Evolutionary conservation across 1,140 invertebrate species (phyloP).

Genomic region (Calliopsis andreniformis): DNA sequence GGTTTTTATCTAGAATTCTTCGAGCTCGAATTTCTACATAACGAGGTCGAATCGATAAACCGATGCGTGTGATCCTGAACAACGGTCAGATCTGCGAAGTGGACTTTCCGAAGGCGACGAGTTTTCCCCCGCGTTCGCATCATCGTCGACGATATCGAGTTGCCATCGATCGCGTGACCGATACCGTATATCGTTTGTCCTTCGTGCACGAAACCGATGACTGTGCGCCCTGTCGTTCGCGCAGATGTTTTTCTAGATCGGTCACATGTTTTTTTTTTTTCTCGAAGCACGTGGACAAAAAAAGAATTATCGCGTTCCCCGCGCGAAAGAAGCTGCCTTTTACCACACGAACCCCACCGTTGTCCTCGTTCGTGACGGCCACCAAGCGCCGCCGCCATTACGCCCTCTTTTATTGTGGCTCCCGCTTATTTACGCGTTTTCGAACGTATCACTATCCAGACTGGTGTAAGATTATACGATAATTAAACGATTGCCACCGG

Average conservation of each 20-base stretch:
- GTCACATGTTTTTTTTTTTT: not conserved
- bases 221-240: too few species aligned
- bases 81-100: conserved; percentile 5
- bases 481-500: conserved; percentile 5
- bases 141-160: conserved; percentile 14
- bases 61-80: not conserved
- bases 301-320: not conserved
- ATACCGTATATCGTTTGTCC: conserved; percentile 42
- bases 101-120: conserved; percentile 16
- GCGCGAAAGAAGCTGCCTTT: not conserved
- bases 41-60: conserved; percentile 28
- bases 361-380: too few species aligned
- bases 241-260: not conserved
- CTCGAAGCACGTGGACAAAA: not conserved
- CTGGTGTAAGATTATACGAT: not conserved
- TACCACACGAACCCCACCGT: too few species aligned
- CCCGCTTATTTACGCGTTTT: not conserved
- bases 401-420: too few species aligned
- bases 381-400: not conserved
- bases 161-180: conserved; percentile 28
- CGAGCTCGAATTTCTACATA: not conserved
- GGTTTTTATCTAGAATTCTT: not conserved
- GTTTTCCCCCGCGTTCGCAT: not conserved
- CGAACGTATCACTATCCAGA: not conserved
- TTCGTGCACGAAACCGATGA: conserved; percentile 10